Conservation (phyloP, 2,797 vertebrate genomes). For the Leptoclinus maculatus region DNA sequence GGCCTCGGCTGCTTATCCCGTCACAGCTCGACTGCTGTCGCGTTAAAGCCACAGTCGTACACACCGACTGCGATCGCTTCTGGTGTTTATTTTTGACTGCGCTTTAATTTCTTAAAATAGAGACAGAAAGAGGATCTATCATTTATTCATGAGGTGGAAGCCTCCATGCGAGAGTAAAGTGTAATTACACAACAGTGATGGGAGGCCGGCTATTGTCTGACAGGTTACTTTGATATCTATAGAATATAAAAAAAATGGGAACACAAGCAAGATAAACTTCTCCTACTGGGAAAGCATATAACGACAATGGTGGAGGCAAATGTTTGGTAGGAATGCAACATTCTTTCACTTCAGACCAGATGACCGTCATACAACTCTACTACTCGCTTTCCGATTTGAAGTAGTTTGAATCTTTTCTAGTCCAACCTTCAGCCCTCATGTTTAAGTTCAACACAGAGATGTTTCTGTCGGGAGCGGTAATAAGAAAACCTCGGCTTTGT, state of each 20-base stretch:
- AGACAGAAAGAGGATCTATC: constrained; percentile 20
- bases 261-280: background rate
- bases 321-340: constrained; percentile 48
- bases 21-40: constrained; percentile 28
- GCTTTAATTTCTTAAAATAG: constrained; percentile 44
- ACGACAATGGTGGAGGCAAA: constrained; percentile 15
- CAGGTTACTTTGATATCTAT: background rate
- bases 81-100: constrained; percentile 44
- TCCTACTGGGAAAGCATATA: background rate
- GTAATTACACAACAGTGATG: constrained; percentile 24
- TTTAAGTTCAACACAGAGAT: background rate
- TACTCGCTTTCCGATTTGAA: background rate
- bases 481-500: constrained; percentile 35
- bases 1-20: constrained; percentile 34
- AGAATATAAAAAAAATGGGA: background rate
- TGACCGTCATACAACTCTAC: constrained; percentile 3
- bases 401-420: background rate
- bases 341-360: constrained; percentile 26
- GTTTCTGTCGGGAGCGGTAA: background rate
- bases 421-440: background rate
- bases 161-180: constrained; percentile 14
- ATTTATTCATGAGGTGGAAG: constrained; percentile 61
- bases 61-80: background rate
- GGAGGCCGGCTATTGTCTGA: background rate
- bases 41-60: constrained; percentile 5